These are phyloP conservation scores for Monoplex corrugatus DNA, from an alignment of 2,888 invertebrate genomes.

Conservation along the genomic window DNA sequence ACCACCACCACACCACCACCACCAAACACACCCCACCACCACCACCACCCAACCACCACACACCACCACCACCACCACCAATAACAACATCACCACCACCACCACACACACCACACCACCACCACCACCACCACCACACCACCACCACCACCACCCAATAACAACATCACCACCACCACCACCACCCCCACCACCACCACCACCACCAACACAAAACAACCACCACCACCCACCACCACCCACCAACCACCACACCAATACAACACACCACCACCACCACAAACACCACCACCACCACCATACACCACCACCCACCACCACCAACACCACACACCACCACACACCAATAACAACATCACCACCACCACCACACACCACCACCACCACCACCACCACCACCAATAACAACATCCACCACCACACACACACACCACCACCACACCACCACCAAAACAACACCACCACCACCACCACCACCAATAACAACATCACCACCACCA, in stretches of 20 bases:
- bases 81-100: background rate
- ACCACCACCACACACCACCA: background rate
- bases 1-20: background rate
- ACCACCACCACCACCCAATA: background rate
- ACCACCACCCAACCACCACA: background rate
- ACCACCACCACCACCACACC: too few relatives aligned
- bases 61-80: background rate
- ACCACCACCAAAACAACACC: background rate
- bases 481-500: too few relatives aligned
- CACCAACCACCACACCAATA: background rate
- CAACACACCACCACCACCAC: too few relatives aligned
- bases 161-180: background rate
- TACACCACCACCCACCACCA: background rate
- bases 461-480: background rate
- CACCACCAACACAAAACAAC: background rate
- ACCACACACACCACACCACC: background rate
- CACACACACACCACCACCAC: too few relatives aligned
- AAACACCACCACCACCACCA: background rate
- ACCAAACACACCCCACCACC: too few relatives aligned
- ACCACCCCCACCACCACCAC: too few relatives aligned
- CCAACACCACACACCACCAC: too few relatives aligned
- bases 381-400: background rate
- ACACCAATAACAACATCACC: background rate
- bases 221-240: background rate
- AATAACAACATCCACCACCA: background rate